phyloP scores from a whole-genome alignment of 2,113 vertebrate genomes.

The Hippocampus comes region DNA sequence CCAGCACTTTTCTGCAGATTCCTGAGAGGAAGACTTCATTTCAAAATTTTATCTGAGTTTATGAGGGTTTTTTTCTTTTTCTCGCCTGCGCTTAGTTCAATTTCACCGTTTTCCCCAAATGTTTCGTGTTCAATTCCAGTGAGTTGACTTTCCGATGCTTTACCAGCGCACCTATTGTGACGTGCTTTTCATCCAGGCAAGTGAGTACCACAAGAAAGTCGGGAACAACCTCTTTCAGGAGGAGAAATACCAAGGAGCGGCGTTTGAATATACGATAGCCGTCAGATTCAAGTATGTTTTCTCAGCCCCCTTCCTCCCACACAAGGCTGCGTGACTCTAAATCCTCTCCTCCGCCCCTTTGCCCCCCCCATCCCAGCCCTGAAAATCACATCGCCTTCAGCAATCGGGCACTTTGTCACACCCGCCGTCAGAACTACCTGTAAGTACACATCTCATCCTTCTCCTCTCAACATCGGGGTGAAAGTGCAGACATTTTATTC shows the following conservation, averaged over 20 bases:
- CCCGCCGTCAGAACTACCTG: constrained; percentile 71
- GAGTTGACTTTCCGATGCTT: not conserved
- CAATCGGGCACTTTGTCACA: constrained; percentile 87
- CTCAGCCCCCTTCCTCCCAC: too few relatives aligned
- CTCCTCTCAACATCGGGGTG: not conserved
- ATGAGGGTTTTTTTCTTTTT: too few relatives aligned
- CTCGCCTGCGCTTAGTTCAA: too few relatives aligned
- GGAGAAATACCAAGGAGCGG: constrained; percentile 74
- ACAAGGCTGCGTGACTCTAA: not conserved
- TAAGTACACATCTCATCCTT: constrained; percentile 51
- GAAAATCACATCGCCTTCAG: constrained; percentile 87
- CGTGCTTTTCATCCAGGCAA: constrained; percentile 66
- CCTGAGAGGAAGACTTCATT: too few relatives aligned
- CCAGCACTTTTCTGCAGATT: too few relatives aligned
- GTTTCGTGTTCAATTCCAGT: not conserved
- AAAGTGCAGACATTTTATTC: not conserved
- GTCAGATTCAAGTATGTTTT: constrained; percentile 80
- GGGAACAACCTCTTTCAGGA: constrained; percentile 83
- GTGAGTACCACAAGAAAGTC: constrained; percentile 79
- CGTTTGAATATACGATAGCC: constrained; percentile 82
- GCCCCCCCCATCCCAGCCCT: constrained; percentile 64
- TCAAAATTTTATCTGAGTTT: too few relatives aligned
- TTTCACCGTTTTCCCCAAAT: not conserved
- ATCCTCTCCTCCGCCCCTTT: not conserved
- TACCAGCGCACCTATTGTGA: not conserved